Evolutionary conservation across 2,113 vertebrate genomes (phyloP).

Genomic region (Carassius gibelio): DNA sequence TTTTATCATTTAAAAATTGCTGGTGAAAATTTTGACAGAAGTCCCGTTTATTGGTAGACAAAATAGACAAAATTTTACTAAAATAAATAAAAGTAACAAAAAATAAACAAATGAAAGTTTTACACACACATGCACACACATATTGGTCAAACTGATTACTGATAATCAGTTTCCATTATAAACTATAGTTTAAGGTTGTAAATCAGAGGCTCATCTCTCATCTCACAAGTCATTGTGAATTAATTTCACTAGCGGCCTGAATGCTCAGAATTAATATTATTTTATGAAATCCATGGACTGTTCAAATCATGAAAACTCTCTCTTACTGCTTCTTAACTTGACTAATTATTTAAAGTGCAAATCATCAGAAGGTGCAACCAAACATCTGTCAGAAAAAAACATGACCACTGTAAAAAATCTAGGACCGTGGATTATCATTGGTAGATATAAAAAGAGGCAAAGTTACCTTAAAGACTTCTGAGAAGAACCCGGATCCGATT

Average conservation of each 20-base stretch:
- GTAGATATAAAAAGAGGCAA: neutral
- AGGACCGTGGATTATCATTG: neutral
- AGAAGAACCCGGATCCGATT: conserved; percentile 95
- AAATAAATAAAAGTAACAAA: too few species aligned
- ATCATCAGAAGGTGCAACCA: neutral
- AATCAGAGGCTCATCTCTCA: too few species aligned
- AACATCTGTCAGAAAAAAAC: neutral
- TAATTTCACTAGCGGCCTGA: neutral
- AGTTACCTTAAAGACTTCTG: conserved; percentile 92
- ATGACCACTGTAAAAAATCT: neutral
- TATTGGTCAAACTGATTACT: too few species aligned
- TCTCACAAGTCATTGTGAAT: neutral
- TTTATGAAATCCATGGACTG: neutral
- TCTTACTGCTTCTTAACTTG: neutral
- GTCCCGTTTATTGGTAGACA: neutral
- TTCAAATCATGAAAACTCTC: neutral
- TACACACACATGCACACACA: too few species aligned
- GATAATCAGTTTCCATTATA: too few species aligned
- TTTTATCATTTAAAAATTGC: too few species aligned
- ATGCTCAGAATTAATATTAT: neutral
- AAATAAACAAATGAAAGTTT: too few species aligned
- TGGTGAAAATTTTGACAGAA: too few species aligned
- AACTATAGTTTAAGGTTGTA: too few species aligned
- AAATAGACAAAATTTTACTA: too few species aligned
- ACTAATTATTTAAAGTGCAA: neutral